Evolutionary conservation across 1,140 invertebrate species (phyloP), one percentile per base, ranked within the genome.

Genomic region (Drosophila repletoides): DNA sequence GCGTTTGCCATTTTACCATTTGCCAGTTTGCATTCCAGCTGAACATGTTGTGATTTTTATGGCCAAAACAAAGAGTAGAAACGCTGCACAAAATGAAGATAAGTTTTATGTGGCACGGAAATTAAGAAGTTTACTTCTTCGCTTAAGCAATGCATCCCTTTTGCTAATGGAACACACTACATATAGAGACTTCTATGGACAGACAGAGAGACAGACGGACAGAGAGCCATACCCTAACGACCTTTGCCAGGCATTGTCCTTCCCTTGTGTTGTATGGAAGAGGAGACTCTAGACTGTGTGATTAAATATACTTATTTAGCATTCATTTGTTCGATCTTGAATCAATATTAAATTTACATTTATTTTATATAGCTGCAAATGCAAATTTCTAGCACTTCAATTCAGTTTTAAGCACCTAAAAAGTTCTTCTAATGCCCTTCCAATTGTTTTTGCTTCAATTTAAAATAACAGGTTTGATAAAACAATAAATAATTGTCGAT

Each of bases 21-120:
- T 81, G 69, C 74, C 80, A 77, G 80, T 86, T 86, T 75, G 66
- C 80, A 86, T 84, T 74, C 56, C 24, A 49, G 56, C 48, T 51
- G 56, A 71, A 51, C 70, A 84, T 84, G 80, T 86, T 84, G 75
- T 86, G 80, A 84, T 84, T 84, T 84, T 84, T 86, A 86, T 86
- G 70, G 40, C 45, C 43, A 38, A 22, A 22, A 9, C 24, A 15
- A 14, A 7, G 31, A 24, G 29, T 31, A 17, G 15, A 29, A 34
- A 24, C 59, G 41, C 55, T 14, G 61, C 59, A 61, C 45, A 55
- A 73, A 79, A 84, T 86, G 80, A 79, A 83, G 79, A 84, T 84
- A 84, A 84, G 79, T 84, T 84, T 86, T 84, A 86, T 84, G 75
- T 63, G 80, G 80, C 79, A 80, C 79, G 79, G 79, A 84, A 84